A percentile compares a stretch with the other conserved stretches of the same genome.
These are phyloP conservation scores for Cebus imitator DNA, from an alignment of 2,113 vertebrate species.

Conservation along the genomic window DNA sequence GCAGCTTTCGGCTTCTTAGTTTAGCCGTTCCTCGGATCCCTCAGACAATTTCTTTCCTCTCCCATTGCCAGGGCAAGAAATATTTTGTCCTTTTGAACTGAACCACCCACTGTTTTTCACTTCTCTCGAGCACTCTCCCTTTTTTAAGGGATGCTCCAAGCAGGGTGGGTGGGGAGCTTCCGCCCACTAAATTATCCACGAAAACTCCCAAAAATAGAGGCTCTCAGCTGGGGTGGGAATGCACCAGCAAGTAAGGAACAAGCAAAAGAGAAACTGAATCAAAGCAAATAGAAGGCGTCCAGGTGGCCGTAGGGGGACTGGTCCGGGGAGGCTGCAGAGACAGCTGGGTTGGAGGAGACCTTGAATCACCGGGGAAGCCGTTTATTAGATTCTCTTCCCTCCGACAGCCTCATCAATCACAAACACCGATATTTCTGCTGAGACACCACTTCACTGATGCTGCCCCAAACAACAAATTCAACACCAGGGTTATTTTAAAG, in stretches of 20 bases:
- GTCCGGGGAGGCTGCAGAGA: background rate
- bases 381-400: background rate
- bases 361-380: slow-evolving; percentile 29
- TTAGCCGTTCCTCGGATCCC: background rate
- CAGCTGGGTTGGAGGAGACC: slow-evolving; percentile 2
- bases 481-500: background rate
- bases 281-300: slow-evolving; percentile 60
- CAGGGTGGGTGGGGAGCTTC: slow-evolving; percentile 70
- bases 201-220: slow-evolving; percentile 77
- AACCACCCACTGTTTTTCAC: slow-evolving; percentile 79
- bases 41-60: slow-evolving; percentile 77
- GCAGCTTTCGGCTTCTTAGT: background rate
- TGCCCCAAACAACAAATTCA: background rate
- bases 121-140: slow-evolving; percentile 57
- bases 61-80: slow-evolving; percentile 73
- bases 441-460: background rate
- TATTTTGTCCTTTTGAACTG: slow-evolving; percentile 81
- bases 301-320: slow-evolving; percentile 40
- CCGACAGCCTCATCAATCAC: background rate
- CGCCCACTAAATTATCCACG: slow-evolving; percentile 76
- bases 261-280: slow-evolving; percentile 28
- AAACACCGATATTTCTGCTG: slow-evolving; percentile 11
- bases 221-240: slow-evolving; percentile 62
- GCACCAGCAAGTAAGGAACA: slow-evolving; percentile 55
- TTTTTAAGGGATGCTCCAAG: slow-evolving; percentile 62